A percentile compares a stretch with the other conserved stretches of the same genome.
phyloP scores from a whole-genome alignment of 2,888 invertebrate genomes.

The Fissipunctia ypsillon region DNA sequence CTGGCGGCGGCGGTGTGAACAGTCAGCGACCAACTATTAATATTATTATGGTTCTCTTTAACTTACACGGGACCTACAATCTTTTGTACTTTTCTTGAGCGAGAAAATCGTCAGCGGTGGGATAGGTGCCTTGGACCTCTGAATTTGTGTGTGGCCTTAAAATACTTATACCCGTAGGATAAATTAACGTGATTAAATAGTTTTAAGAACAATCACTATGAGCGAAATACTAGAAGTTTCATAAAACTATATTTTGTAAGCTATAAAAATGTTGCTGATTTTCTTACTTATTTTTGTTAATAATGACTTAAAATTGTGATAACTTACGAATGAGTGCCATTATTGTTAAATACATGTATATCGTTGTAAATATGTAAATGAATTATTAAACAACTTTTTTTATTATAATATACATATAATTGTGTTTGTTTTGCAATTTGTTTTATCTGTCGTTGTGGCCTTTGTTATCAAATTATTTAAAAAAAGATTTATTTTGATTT shows the following conservation, averaged over 20 bases:
- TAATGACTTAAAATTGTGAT: conserved; percentile 46
- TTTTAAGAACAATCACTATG: neutral
- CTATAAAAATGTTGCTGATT: neutral
- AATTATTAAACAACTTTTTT: conserved; percentile 43
- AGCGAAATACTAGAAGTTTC: neutral
- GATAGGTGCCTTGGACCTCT: too few species aligned
- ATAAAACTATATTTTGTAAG: neutral
- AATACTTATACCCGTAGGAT: neutral
- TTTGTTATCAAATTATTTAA: neutral
- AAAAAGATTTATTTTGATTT: neutral
- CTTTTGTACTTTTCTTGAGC: too few species aligned
- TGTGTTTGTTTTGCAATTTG: conserved; percentile 7
- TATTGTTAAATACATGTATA: conserved; percentile 30
- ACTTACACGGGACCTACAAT: too few species aligned
- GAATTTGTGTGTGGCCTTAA: neutral
- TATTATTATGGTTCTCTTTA: too few species aligned
- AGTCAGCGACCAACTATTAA: too few species aligned
- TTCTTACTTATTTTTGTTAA: neutral
- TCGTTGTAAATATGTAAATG: conserved; percentile 51
- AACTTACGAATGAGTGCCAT: conserved; percentile 8
- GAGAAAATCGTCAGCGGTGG: too few species aligned
- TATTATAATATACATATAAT: neutral
- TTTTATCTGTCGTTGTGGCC: neutral
- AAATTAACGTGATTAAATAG: neutral
- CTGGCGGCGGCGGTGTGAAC: too few species aligned